A percentile compares a stretch with the other conserved stretches of the same genome.
These are phyloP conservation scores for Suncus etruscus DNA, from an alignment of 2,113 vertebrate species.

Conservation along the genomic window DNA sequence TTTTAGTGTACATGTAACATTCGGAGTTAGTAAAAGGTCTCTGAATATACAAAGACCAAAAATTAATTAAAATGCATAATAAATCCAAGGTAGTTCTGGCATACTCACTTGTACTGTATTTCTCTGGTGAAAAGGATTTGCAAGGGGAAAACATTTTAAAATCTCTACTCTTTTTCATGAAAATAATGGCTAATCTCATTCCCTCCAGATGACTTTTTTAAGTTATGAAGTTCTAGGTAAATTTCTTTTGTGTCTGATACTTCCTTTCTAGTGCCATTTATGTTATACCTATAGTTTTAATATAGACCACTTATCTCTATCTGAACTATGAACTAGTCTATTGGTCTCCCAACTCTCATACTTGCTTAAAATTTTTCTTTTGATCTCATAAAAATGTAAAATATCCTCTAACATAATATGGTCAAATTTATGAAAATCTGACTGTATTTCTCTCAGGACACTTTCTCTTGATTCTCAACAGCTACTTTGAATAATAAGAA, in stretches of 20 bases:
- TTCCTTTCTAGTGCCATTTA: background rate
- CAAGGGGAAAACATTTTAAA: no score
- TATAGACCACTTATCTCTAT: no score
- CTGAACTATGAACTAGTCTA: no score
- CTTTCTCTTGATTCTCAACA: background rate
- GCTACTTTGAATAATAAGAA: constrained; percentile 4
- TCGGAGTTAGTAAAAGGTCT: no score
- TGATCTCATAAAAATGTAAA: background rate
- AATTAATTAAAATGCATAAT: no score
- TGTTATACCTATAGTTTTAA: no score
- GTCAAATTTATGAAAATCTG: background rate
- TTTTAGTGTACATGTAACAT: no score
- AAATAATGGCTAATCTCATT: constrained; percentile 5
- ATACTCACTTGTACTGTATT: no score
- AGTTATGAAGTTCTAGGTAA: background rate
- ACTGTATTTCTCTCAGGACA: background rate
- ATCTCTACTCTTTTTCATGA: background rate
- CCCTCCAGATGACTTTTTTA: background rate
- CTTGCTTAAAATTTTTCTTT: background rate
- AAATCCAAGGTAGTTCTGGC: no score
- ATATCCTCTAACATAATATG: background rate
- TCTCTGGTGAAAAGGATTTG: no score
- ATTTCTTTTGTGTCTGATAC: background rate
- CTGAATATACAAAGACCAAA: no score
- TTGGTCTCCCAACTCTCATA: background rate